These are phyloP conservation scores for Zonitis immaculata DNA, from an alignment of 2,888 invertebrate species.

Conservation along the genomic window DNA sequence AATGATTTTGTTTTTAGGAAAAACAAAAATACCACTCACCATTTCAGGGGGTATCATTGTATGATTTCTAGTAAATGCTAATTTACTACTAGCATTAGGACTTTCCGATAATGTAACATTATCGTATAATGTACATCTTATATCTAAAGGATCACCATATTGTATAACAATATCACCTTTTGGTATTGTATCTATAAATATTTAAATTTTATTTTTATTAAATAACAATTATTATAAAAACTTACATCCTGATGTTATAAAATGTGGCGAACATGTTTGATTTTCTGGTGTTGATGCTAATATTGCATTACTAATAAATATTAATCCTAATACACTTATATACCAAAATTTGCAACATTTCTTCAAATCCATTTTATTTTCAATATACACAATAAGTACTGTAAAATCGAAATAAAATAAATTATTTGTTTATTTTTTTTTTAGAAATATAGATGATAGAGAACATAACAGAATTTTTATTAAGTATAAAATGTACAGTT, in stretches of 20 bases:
- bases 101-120: slow-evolving; percentile 48
- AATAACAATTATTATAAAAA: slow-evolving; percentile 4
- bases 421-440: no score
- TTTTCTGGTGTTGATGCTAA: neutral
- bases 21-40: slow-evolving; percentile 27
- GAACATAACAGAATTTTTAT: neutral
- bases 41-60: slow-evolving; percentile 45
- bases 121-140: slow-evolving; percentile 59
- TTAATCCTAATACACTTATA: slow-evolving; percentile 5
- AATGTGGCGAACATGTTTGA: slow-evolving; percentile 5
- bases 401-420: neutral
- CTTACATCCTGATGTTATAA: slow-evolving; percentile 13
- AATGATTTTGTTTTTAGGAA: neutral
- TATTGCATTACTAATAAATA: neutral
- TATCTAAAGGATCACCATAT: slow-evolving; percentile 58
- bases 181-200: slow-evolving; percentile 42
- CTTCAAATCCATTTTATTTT: slow-evolving; percentile 11
- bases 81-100: slow-evolving; percentile 50
- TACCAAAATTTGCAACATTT: slow-evolving; percentile 10
- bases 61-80: slow-evolving; percentile 50
- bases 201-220: neutral
- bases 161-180: slow-evolving; percentile 49
- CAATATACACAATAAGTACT: neutral
- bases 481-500: neutral
- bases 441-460: no score